Conservation (phyloP, 2,113 vertebrate species). For the Lamprologus speciosus region DNA sequence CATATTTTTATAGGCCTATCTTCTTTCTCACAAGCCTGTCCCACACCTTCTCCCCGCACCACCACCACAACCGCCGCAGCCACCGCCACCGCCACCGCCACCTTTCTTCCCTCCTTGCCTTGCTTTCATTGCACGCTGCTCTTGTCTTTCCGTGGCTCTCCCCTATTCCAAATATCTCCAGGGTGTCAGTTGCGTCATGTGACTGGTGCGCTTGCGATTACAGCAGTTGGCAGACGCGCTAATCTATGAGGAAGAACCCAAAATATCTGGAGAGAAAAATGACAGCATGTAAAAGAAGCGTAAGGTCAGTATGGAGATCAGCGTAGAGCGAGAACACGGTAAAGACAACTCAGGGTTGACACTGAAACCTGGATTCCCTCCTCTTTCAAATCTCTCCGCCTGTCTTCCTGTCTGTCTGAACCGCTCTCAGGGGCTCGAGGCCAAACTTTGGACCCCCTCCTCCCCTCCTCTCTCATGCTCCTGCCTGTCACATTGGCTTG, state of each 20-base stretch:
- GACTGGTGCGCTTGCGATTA: conserved; percentile 59
- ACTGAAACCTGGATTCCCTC: neutral
- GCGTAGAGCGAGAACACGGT: neutral
- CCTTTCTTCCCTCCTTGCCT: neutral
- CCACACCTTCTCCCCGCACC: conserved; percentile 4
- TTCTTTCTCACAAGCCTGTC: conserved; percentile 45
- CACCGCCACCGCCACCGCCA: neutral
- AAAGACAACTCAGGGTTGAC: neutral
- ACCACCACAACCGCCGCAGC: rapidly evolving
- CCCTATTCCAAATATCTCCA: conserved; percentile 62
- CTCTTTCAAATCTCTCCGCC: neutral
- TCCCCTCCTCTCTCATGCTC: neutral
- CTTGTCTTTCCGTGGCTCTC: conserved; percentile 13
- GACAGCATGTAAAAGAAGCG: neutral
- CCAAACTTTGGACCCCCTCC: conserved; percentile 16
- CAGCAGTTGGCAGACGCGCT: conserved; percentile 41
- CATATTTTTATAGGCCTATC: conserved; percentile 48
- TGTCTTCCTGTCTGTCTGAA: neutral
- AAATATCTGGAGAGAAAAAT: conserved; percentile 40
- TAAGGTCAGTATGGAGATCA: neutral
- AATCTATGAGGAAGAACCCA: conserved; percentile 5
- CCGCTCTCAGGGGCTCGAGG: neutral
- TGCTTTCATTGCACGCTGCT: conserved; percentile 16
- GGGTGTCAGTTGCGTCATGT: conserved; percentile 62
- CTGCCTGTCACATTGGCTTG: conserved; percentile 22